These are phyloP conservation scores for Lasioglossum vierecki DNA, from an alignment of 2,888 invertebrate genomes.

Conservation along the genomic window DNA sequence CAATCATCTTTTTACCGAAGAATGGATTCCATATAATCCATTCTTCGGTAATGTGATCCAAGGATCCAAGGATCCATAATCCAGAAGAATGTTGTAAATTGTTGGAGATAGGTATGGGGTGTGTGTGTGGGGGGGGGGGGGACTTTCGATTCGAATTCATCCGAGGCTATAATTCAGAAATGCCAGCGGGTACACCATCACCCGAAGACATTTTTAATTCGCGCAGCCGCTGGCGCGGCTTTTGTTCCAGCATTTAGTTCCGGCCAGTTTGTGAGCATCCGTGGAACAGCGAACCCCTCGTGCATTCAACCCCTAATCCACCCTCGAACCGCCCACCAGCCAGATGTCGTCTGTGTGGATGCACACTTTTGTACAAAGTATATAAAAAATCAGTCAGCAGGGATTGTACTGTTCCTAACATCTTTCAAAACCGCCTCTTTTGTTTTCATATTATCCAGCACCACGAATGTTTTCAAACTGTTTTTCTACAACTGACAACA, in stretches of 20 bases:
- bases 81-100: background rate
- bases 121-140: too few relatives aligned
- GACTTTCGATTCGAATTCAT: slow-evolving; percentile 17
- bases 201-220: slow-evolving; percentile 73
- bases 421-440: background rate
- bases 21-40: background rate
- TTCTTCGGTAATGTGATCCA: too few relatives aligned
- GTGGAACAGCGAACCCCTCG: slow-evolving; percentile 69
- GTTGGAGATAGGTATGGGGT: background rate
- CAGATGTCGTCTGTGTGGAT: slow-evolving; percentile 52
- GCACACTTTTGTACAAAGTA: slow-evolving; percentile 36
- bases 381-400: slow-evolving; percentile 45
- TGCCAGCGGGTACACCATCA: slow-evolving; percentile 40
- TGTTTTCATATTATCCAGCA: background rate
- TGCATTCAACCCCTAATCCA: slow-evolving; percentile 70
- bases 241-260: slow-evolving; percentile 75
- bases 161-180: slow-evolving; percentile 51
- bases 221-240: slow-evolving; percentile 61
- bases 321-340: slow-evolving; percentile 62
- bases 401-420: slow-evolving; percentile 20
- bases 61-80: too few relatives aligned
- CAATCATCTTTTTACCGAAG: background rate
- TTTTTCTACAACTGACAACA: background rate
- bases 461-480: background rate
- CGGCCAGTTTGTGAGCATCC: slow-evolving; percentile 75